phyloP scores from a whole-genome alignment of 1,140 invertebrate species.

The Drosophila ambigua region DNA sequence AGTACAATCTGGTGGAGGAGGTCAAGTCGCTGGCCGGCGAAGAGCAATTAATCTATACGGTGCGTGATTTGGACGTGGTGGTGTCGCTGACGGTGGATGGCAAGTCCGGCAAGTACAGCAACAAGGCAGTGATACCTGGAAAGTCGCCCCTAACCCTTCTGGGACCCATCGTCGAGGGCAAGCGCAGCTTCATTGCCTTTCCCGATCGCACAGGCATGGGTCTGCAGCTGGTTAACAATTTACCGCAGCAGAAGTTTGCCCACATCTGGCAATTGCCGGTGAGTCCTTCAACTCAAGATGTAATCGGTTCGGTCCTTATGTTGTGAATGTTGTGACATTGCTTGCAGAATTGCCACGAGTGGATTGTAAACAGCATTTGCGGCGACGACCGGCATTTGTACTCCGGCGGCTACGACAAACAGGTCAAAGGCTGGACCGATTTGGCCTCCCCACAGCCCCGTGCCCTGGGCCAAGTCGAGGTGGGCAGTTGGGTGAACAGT shows the following conservation, averaged over 20 bases:
- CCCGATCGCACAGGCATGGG: conserved; percentile 79
- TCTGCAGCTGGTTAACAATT: conserved; percentile 65
- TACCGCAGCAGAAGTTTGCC: conserved; percentile 53
- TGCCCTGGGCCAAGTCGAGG: conserved; percentile 65
- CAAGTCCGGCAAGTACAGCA: conserved; percentile 78
- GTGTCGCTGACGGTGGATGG: conserved; percentile 63
- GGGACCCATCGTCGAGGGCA: conserved; percentile 55
- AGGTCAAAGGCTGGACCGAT: conserved; percentile 76
- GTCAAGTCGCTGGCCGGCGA: conserved; percentile 79
- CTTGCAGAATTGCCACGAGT: conserved; percentile 72
- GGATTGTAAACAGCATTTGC: conserved; percentile 77
- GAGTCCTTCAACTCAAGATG: background rate
- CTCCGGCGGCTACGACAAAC: conserved; percentile 79
- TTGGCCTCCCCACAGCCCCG: conserved; percentile 47
- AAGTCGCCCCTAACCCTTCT: conserved; percentile 73
- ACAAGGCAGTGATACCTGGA: conserved; percentile 71
- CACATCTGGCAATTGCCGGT: conserved; percentile 66
- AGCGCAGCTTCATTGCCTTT: conserved; percentile 65
- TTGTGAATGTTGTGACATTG: background rate
- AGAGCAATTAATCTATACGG: conserved; percentile 70
- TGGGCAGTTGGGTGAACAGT: conserved; percentile 69
- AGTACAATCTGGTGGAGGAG: conserved; percentile 81
- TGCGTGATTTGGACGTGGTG: conserved; percentile 75
- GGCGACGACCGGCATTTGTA: conserved; percentile 63
- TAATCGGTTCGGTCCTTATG: background rate